These are phyloP conservation scores for Cairina moschata DNA, from an alignment of 2,113 vertebrate genomes.

Conservation along the genomic window DNA sequence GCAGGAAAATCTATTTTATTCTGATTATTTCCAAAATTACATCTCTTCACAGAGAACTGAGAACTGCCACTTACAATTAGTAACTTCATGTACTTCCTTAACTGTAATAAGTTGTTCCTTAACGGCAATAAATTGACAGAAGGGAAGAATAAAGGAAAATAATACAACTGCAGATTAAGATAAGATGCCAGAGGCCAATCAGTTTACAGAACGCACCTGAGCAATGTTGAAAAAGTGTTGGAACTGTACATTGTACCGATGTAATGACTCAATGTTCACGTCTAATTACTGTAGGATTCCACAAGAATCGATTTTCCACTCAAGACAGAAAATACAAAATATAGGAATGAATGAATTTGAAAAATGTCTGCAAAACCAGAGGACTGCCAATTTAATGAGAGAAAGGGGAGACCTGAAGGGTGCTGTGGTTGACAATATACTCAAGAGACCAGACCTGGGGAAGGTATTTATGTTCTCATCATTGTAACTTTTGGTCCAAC, in stretches of 20 bases:
- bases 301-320: rapidly evolving
- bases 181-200: background rate
- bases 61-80: background rate
- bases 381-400: background rate
- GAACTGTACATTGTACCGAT: rapidly evolving
- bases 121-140: background rate
- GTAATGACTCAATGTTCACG: no score
- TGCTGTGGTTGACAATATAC: background rate
- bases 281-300: background rate
- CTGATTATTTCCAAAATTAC: background rate
- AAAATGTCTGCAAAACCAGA: background rate
- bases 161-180: background rate
- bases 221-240: background rate
- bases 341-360: background rate
- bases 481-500: background rate
- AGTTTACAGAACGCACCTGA: background rate
- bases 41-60: background rate
- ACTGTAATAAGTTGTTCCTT: no score
- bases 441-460: background rate
- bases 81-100: background rate
- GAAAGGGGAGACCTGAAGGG: background rate
- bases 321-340: background rate
- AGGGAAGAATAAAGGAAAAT: background rate
- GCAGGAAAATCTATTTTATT: background rate
- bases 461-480: background rate